Evolutionary conservation across 2,797 vertebrate genomes (phyloP).

Genomic region (Hozukius guyotensis): DNA sequence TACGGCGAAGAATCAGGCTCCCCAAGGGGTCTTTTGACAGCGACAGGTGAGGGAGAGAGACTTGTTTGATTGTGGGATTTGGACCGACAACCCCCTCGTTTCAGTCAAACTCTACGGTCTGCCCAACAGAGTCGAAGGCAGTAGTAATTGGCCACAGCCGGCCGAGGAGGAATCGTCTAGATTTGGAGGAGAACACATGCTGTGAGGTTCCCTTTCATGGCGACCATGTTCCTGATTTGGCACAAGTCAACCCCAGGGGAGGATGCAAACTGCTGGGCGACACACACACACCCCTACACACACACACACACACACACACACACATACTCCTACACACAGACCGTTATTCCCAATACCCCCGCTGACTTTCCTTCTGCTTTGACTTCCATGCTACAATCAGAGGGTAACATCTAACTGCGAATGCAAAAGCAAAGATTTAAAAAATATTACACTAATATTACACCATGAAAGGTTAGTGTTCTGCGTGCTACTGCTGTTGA

Average conservation of each 20-base stretch:
- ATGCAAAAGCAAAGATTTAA: not conserved
- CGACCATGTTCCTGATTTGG: slow-evolving; percentile 56
- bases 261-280: slow-evolving; percentile 43
- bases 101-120: not conserved
- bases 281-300: not conserved
- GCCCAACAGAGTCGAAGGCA: slow-evolving; percentile 6
- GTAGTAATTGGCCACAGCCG: slow-evolving; percentile 36
- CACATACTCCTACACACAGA: not conserved
- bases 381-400: slow-evolving; percentile 10
- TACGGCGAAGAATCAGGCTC: not conserved
- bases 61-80: slow-evolving; percentile 18
- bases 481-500: not conserved
- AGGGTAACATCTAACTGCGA: not conserved
- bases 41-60: not conserved
- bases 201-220: slow-evolving; percentile 49
- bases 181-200: slow-evolving; percentile 35
- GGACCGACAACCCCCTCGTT: not conserved
- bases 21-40: slow-evolving; percentile 7
- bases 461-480: not conserved
- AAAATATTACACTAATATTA: not conserved
- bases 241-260: slow-evolving; percentile 26
- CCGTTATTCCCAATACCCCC: slow-evolving; percentile 4
- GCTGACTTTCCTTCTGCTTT: slow-evolving; percentile 17
- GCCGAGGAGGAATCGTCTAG: slow-evolving; percentile 20
- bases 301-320: not conserved